These are phyloP conservation scores for Eulimnadia texana DNA, from an alignment of 1,140 invertebrate genomes.

Conservation along the genomic window DNA sequence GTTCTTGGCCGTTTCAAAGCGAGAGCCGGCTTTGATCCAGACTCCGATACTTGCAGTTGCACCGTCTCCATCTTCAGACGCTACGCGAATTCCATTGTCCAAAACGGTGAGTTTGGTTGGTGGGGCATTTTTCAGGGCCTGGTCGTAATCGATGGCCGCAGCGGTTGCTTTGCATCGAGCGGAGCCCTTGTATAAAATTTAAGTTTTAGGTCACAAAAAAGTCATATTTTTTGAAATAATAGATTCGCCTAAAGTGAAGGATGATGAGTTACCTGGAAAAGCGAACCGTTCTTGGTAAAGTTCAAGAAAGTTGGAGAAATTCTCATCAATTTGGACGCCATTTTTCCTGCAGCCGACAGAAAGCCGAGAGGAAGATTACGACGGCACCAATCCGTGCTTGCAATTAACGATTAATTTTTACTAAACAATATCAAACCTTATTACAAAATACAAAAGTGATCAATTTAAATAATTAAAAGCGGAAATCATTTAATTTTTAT, in stretches of 20 bases:
- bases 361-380: background rate
- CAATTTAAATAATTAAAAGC: no score
- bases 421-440: no score
- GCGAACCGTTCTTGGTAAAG: background rate
- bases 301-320: conserved; percentile 2
- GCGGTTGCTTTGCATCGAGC: conserved; percentile 16
- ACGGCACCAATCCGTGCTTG: background rate
- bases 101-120: conserved; percentile 75
- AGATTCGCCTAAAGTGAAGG: background rate
- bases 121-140: conserved; percentile 60
- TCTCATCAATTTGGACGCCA: conserved; percentile 7
- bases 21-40: conserved; percentile 97
- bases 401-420: no score
- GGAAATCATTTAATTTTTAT: no score
- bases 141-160: conserved; percentile 24
- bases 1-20: conserved; percentile 84
- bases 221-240: background rate
- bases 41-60: conserved; percentile 94
- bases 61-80: conserved; percentile 86
- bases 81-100: conserved; percentile 80
- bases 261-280: background rate
- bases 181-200: background rate
- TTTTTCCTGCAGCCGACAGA: background rate
- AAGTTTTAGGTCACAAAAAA: background rate
- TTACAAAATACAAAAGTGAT: no score